phyloP scores from a whole-genome alignment of 2,797 vertebrate genomes.

The Danio aesculapii region DNA sequence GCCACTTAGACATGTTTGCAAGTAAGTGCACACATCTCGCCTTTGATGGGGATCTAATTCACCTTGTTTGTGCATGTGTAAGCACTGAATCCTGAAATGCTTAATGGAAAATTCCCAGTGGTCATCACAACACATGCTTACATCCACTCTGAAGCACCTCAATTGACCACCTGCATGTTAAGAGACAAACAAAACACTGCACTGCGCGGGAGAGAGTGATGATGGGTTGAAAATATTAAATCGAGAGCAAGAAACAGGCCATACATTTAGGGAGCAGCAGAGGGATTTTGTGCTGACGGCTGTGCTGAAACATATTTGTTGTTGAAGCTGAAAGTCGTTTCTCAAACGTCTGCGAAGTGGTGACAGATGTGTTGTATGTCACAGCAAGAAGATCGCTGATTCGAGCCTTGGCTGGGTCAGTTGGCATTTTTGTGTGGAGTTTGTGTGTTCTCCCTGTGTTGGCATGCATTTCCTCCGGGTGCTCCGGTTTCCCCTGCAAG shows the following conservation, averaged over 20 bases:
- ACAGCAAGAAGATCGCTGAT: too few species aligned
- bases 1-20: neutral
- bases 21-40: neutral
- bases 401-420: too few species aligned
- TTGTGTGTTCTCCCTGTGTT: too few species aligned
- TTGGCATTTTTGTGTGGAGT: too few species aligned
- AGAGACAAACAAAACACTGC: conserved; percentile 59
- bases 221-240: conserved; percentile 8
- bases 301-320: conserved; percentile 28
- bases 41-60: conserved; percentile 8
- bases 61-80: conserved; percentile 1
- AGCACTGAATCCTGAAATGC: conserved; percentile 59
- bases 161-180: conserved; percentile 51
- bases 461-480: too few species aligned
- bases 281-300: neutral
- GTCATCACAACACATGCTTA: conserved; percentile 49
- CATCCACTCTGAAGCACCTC: conserved; percentile 35
- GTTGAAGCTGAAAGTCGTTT: conserved; percentile 7
- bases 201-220: neutral
- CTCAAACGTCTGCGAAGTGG: conserved; percentile 3
- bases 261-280: neutral
- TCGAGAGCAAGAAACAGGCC: neutral
- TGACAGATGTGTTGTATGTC: conserved; percentile 42
- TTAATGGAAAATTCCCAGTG: conserved; percentile 70
- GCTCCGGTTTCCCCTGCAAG: too few species aligned